A percentile compares a stretch with the other conserved stretches of the same genome.
phyloP scores from a whole-genome alignment of 2,797 vertebrate genomes.

The Epinephelus malabaricus region DNA sequence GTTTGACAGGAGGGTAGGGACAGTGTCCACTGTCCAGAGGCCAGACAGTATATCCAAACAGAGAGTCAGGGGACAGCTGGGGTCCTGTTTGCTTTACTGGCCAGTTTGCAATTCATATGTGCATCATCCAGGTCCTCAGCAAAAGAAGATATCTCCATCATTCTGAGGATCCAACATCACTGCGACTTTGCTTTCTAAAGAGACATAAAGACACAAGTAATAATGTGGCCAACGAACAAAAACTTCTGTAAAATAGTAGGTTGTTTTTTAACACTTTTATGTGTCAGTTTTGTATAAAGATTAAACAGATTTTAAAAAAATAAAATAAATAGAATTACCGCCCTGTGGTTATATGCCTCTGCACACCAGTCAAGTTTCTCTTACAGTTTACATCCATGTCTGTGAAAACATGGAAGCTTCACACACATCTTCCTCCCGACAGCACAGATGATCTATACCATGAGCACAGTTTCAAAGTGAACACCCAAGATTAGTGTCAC shows the following conservation, averaged over 20 bases:
- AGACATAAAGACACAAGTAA: conserved; percentile 21
- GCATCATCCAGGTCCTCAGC: conserved; percentile 52
- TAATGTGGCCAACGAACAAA: background rate
- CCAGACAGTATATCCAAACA: background rate
- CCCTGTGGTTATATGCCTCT: too few relatives aligned
- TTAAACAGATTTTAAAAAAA: too few relatives aligned
- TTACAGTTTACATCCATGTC: too few relatives aligned
- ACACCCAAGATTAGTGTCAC: too few relatives aligned
- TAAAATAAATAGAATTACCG: too few relatives aligned
- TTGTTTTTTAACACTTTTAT: too few relatives aligned
- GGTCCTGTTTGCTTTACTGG: background rate
- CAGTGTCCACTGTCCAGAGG: conserved; percentile 7
- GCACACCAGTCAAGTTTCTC: too few relatives aligned
- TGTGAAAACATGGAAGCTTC: too few relatives aligned
- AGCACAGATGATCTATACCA: too few relatives aligned
- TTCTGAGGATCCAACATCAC: conserved; percentile 58
- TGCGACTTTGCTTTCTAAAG: conserved; percentile 55
- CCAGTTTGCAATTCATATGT: background rate
- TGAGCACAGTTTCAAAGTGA: too few relatives aligned
- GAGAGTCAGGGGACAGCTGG: background rate
- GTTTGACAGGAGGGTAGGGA: background rate
- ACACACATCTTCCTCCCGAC: too few relatives aligned
- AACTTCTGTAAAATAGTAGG: too few relatives aligned
- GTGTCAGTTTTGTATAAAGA: background rate
- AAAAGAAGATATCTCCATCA: conserved; percentile 74